These are phyloP conservation scores for Perognathus longimembris DNA, from an alignment of 2,113 vertebrate genomes.

Conservation along the genomic window DNA sequence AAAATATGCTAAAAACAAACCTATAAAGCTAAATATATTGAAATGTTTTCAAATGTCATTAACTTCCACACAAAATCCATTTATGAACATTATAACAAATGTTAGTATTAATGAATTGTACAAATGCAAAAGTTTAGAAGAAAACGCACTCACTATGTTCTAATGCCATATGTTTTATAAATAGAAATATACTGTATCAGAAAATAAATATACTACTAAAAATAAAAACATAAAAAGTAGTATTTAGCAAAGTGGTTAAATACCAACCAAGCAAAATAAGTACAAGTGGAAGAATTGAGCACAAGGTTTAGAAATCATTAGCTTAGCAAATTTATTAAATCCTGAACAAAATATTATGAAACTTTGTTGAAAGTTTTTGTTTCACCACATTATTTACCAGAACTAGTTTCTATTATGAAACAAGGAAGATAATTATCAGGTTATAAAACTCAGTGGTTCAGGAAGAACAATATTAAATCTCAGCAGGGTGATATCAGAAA, in stretches of 20 bases:
- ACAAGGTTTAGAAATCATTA: not conserved
- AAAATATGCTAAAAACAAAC: conserved; percentile 7
- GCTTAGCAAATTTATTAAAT: not conserved
- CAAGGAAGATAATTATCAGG: conserved; percentile 30
- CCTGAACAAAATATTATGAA: not conserved
- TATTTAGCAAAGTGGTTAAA: not conserved
- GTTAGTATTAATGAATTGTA: not conserved
- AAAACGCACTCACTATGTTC: not conserved
- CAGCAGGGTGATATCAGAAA: conserved; percentile 20
- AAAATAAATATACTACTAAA: not conserved
- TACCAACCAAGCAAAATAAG: not conserved
- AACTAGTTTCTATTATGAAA: conserved; percentile 7
- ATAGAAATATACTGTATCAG: not conserved
- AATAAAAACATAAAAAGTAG: not conserved
- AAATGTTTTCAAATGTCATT: not conserved
- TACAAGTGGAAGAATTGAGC: not conserved
- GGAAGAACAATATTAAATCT: not conserved
- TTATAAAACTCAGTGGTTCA: conserved; percentile 33
- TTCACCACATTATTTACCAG: not conserved
- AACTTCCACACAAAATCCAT: not conserved
- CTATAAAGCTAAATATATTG: not conserved
- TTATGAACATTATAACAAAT: conserved; percentile 15
- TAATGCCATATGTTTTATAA: not conserved
- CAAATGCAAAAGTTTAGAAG: not conserved
- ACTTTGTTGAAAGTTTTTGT: not conserved